Base-by-base conservation (phyloP, 2,797 vertebrate genomes). In the Karalla daura region DNA sequence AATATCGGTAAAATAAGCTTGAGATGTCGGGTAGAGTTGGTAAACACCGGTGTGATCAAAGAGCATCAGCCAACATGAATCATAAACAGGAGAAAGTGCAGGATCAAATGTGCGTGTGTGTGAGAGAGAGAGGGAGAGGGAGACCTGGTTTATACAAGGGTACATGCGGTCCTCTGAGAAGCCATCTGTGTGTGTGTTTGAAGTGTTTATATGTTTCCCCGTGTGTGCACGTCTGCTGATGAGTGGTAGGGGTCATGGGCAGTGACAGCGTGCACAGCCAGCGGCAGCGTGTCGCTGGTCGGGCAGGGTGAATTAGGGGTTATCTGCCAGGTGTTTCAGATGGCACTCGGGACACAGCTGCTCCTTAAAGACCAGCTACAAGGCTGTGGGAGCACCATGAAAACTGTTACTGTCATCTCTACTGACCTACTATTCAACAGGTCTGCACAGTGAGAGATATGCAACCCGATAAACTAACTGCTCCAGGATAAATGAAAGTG, bases 281-380 rank as follows among this genome's bases (percentile, higher is more conserved):
- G 79, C 58, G 15, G 80, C 77, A 83, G 52, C 23, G 70, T 83
- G 84, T 87, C 80, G 60, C 70, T 62, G 70, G 72, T 68, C 64
- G 35, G 63, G 27, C 65, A n/a, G 66, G 60, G 58, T 78, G 60
- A 81, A 68, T 75, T 60, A 70, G 37, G 67, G 60, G 68, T 83
- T 70, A 80, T 82, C 73, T 83, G 78, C 78, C 74, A 74, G 47
- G 72, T 67, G 80, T 66, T 80, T 86, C 55, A 75, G 71, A 43
- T 63, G 74, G 62, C 71, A 32, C 56, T 61, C 74, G 24, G 71
- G 27, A 65, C 65, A 59, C 74, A 83, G 76, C 76, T 81, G 78
- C 45, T 71, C 32, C 45, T 47, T 28, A 41, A 41, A 44, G 67
- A 52, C 43, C 63, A 41, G 20, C 32, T 24, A 35, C 50, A 52